Evolutionary conservation across 2,888 invertebrate genomes (phyloP).

Genomic region (Phortica okadai): DNA sequence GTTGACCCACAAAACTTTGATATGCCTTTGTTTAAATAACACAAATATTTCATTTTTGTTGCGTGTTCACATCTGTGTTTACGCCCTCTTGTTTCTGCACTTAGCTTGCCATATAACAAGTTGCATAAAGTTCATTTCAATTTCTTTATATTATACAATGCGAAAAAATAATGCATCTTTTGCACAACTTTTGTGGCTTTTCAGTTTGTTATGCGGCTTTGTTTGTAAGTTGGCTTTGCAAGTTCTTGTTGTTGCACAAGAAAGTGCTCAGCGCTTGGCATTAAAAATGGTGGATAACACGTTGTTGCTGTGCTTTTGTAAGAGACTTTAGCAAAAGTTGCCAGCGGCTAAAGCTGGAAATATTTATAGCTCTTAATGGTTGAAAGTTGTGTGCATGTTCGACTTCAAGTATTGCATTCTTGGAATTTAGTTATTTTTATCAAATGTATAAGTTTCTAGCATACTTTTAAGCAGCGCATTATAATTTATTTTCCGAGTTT

Average conservation of each 20-base stretch:
- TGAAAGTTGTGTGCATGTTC: no score
- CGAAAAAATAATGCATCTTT: neutral
- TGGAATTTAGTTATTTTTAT: no score
- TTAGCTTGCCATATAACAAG: neutral
- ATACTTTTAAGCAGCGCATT: neutral
- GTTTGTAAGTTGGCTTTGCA: no score
- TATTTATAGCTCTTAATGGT: no score
- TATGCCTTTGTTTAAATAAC: neutral
- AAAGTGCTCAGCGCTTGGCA: no score
- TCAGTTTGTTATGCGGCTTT: neutral
- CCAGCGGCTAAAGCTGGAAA: no score
- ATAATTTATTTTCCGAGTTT: no score
- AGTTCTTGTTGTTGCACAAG: no score
- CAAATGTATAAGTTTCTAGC: neutral
- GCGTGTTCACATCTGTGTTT: neutral
- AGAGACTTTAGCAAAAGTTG: no score
- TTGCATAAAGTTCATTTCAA: neutral
- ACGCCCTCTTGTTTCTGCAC: neutral
- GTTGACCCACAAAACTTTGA: constrained; percentile 5
- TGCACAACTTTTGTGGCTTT: neutral
- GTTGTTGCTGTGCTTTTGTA: no score
- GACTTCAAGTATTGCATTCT: no score
- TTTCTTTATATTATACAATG: neutral
- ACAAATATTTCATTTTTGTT: neutral
- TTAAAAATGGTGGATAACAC: no score